Evolutionary conservation across 2,113 vertebrate species (phyloP), one percentile per base, ranked within the genome.

Genomic region (Triplophysa dalaica): DNA sequence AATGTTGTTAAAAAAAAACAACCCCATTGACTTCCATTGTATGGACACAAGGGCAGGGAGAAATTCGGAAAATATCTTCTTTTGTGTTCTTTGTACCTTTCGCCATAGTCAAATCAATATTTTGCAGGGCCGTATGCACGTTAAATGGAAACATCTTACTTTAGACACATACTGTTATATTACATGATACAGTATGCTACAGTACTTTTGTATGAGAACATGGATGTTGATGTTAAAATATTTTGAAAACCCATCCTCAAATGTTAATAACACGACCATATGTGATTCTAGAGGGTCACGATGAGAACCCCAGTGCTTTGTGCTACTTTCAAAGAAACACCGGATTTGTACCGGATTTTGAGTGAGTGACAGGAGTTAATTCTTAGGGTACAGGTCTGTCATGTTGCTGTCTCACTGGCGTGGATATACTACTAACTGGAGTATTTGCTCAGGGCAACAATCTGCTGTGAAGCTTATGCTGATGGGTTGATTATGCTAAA

Each of bases 401-500:
- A 76, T 76, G 74, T 65, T 65, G 43, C 74, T 76, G 45, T 65
- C 43, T 64, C 12, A 12, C 43, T 52, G 73, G 73, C 62, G 38
- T 54, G 62, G 45, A 54, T 76, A 65, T 26, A 54, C 43, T 17
- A 17, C 41, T 76, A 65, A 65, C 74, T 65, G 11, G 10, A 76
- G 45, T 54, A 33, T 76, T 76, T 65, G 61, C 60, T 54, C 24
- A 33, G 10, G 60, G 62, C 43, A 43, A 17, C 45, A 65, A n/a
- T 75, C 73, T 2, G 1, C 56, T 62, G 56, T 61, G 72, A 5
- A 76, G 75, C 45, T 77, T 66, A 77, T 77, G 60, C 61, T 76
- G 74, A 76, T 76, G 24, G 74, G 61, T 65, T 65, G 74, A 65
- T 65, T 76, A 61, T 38, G 61, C 19, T 77, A 54, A 77, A 77